Percentiles rank a stretch among this genome's conserved stretches.
Conservation (phyloP, 2,113 vertebrate species). For the Megaceryle torquata region DNA sequence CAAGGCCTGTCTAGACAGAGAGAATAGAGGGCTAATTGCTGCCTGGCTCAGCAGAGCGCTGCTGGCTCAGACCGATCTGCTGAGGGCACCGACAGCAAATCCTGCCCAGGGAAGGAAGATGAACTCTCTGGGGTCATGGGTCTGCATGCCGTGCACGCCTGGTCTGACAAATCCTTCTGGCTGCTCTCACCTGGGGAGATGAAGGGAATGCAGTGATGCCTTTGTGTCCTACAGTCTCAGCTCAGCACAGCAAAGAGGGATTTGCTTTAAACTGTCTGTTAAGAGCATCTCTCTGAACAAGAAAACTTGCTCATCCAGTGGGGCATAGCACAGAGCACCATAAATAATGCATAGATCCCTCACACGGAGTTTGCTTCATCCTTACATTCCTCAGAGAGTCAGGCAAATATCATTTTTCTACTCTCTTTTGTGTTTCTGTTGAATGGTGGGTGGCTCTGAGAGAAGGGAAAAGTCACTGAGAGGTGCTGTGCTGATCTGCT, state of each 20-base stretch:
- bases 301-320: background rate
- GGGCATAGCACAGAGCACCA: background rate
- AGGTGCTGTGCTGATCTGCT: background rate
- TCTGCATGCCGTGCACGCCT: rapidly evolving
- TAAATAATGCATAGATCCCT: background rate
- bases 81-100: background rate
- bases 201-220: background rate
- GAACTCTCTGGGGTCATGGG: rapidly evolving
- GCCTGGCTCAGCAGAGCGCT: background rate
- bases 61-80: background rate
- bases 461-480: background rate
- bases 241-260: background rate
- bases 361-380: background rate
- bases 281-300: background rate
- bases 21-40: background rate
- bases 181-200: background rate
- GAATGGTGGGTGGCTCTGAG: background rate
- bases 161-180: background rate
- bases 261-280: background rate
- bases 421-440: background rate
- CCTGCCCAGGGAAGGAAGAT: background rate
- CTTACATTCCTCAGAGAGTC: background rate
- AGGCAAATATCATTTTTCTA: background rate
- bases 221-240: background rate
- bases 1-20: background rate